Evolutionary conservation across 2,888 invertebrate species (phyloP), one percentile per base, ranked within the genome.

Genomic region (Trisateles emortualis): DNA sequence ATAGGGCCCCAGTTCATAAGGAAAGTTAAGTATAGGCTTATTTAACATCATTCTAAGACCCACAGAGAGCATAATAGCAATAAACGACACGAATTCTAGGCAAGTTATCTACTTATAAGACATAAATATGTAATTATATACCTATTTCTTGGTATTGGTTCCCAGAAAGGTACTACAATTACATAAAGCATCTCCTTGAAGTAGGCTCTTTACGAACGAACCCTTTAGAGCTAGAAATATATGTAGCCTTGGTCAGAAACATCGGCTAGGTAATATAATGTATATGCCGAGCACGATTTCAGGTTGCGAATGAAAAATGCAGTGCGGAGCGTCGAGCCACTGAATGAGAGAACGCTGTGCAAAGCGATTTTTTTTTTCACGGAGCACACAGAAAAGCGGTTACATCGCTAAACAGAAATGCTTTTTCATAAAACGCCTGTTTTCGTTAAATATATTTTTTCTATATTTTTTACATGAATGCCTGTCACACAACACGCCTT

Each of bases 221-320:
- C 26, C 56, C 35, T 43, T 59, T 6, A 14, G 13, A 19, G 35
- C 46, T 42, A 19, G 19, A 19, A 19, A 54, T 52, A 11, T 43
- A 52, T 11, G 46, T 46, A 47, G 33, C 61, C 55, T 53, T 56
- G 53, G 62, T 50, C 55, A 53, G 41, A 26, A 50, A 46, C 10
- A 47, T 53, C 32, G 46, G 57, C 59, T 64, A 72, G 69, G 68
- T 61, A 59, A 56, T 51, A 57, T 70, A 60, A 73, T 78, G 79
- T 81, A 83, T 81, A 77, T 79, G 69, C 69, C 64, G 59, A 53
- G 74, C 75, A 64, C 68, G 76, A 72, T 73, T 79, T 73, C 75
- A 75, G 65, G 75, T 79, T 81, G 72, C 76, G 77, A 88, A 90
- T 90, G 83, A 88, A 90, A 91, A 90, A 90, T 90, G 85, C 88